Percentiles rank a stretch among this genome's conserved stretches.
These are phyloP conservation scores for Malacoraja senta DNA, from an alignment of 2,797 vertebrate genomes.

Conservation along the genomic window DNA sequence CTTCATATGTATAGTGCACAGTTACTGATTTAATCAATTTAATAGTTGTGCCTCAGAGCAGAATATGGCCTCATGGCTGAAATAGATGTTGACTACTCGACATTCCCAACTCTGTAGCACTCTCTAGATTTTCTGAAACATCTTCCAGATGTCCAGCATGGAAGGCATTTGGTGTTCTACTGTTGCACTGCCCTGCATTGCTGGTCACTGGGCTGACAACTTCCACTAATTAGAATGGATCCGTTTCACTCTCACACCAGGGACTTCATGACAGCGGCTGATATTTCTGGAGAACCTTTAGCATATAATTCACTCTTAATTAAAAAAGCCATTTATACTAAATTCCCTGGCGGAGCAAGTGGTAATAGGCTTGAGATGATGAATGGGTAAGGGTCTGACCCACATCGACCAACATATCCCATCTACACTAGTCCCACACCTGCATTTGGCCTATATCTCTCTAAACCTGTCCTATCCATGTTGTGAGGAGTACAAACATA, in stretches of 20 bases:
- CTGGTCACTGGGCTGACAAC: not conserved
- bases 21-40: not conserved
- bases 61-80: not conserved
- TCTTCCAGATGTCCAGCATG: too few relatives aligned
- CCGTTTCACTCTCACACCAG: not conserved
- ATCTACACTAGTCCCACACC: too few relatives aligned
- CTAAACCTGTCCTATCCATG: too few relatives aligned
- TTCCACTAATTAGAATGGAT: not conserved
- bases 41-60: not conserved
- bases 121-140: too few relatives aligned
- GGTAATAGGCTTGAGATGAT: not conserved
- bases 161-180: too few relatives aligned
- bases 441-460: too few relatives aligned
- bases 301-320: not conserved
- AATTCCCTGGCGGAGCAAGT: not conserved
- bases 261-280: not conserved
- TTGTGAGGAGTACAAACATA: not conserved
- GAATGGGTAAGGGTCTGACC: not conserved
- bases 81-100: not conserved
- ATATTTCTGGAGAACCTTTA: not conserved
- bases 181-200: not conserved
- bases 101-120: too few relatives aligned
- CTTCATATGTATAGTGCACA: not conserved
- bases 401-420: too few relatives aligned
- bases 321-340: not conserved